These are phyloP conservation scores for Amphiprion clarkii DNA, from an alignment of 2,797 vertebrate species.

Conservation along the genomic window DNA sequence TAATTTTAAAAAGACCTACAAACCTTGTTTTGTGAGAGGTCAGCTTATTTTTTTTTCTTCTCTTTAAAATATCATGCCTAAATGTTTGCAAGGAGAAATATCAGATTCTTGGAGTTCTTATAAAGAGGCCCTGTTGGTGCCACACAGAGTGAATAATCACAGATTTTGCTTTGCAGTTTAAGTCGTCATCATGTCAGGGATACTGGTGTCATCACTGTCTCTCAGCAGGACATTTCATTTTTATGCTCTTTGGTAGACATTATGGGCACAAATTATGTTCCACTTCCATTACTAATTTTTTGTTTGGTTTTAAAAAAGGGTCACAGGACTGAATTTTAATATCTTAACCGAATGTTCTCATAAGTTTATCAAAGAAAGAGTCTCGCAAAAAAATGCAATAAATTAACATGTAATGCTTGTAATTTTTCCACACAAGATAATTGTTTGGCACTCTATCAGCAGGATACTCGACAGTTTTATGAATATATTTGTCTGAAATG, in stretches of 20 bases:
- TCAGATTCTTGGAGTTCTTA: background rate
- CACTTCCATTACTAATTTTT: background rate
- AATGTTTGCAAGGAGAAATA: no score
- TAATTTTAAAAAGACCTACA: no score
- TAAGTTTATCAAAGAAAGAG: no score
- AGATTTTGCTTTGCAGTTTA: background rate
- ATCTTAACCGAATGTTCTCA: background rate
- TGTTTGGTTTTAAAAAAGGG: background rate
- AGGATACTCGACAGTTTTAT: background rate
- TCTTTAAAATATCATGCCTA: no score
- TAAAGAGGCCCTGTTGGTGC: background rate
- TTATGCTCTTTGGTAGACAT: conserved; percentile 3
- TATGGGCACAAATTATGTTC: no score
- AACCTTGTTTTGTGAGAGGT: no score
- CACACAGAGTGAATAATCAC: background rate
- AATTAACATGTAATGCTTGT: no score
- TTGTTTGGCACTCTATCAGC: no score
- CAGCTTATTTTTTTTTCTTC: no score
- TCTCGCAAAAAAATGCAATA: no score
- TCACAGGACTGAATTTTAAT: conserved; percentile 5
- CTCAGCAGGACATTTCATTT: conserved; percentile 10
- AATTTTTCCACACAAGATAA: no score
- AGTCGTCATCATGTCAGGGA: background rate
- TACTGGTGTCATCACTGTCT: background rate
- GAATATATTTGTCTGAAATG: background rate